Evolutionary conservation across 1,140 invertebrate genomes (phyloP), one percentile per base, ranked within the genome.

Genomic region (Camponotus floridanus): DNA sequence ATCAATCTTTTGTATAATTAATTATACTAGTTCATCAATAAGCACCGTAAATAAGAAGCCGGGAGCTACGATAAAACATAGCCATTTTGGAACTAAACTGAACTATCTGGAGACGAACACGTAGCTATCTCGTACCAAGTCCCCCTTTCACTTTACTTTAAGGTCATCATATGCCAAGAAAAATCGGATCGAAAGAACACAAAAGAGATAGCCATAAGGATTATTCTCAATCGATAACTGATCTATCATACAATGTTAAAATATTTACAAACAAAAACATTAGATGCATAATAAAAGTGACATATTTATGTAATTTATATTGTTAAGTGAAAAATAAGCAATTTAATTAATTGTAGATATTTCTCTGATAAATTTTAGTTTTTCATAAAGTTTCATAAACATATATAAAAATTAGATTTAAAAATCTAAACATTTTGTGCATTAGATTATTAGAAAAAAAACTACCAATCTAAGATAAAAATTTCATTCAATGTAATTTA

Each of bases 21-120:
- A 48, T 39, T 21, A 36, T 9, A 36, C 15, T 78, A 48, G 70
- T 62, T 18, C 2, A 15, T 76, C 26, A 57, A 73, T 9, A 1
- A 59, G 0, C 18, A 55, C 65, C 2, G 55, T 62, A 42, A 21
- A 57, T 48, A 21, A 65, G 15, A 18, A 39, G 48, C 45, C 45
- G n/a, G 70, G 62, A 81, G 64, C 74, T 73, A 90, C 26, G 45
- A 87, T 76, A 36, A 21, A 45, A 87, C 90, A 91, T 93, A 90
- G 94, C 93, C 93, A 94, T 94, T 90, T 94, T 94, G 94, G 79
- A 91, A 92, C 86, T 88, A 91, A 90, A 67, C 80, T 55, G 85
- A 88, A 51, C 57, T 51, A 65, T 64, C 73, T 33, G 61, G 59
- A 73, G 74, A 80, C 64, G 39, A 13, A 76, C 80, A 84, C 70